Evolutionary conservation across 1,140 invertebrate species (phyloP).

Genomic region (Hylaeus volcanicus): DNA sequence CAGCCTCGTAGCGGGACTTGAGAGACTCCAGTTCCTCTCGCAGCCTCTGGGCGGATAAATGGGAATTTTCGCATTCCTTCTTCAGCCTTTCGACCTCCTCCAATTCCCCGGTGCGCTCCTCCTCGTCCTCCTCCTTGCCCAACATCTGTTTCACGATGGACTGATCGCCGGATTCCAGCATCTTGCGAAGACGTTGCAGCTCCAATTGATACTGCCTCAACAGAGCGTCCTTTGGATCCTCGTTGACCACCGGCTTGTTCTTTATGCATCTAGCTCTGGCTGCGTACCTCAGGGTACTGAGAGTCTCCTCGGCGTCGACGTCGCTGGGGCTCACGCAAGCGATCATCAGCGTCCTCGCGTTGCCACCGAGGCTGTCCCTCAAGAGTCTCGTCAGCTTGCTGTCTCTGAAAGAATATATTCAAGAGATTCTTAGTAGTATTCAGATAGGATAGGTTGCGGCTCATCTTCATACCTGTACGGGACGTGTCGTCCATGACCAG

Average conservation of each 20-base stretch:
- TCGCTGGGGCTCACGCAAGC: constrained; percentile 94
- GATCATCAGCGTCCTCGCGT: constrained; percentile 97
- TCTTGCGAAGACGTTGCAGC: constrained; percentile 87
- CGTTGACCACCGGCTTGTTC: constrained; percentile 95
- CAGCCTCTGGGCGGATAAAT: constrained; percentile 71
- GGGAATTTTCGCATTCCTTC: constrained; percentile 73
- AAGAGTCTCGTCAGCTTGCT: constrained; percentile 95
- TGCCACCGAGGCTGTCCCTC: constrained; percentile 95
- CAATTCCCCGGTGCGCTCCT: constrained; percentile 30
- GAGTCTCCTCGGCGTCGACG: constrained; percentile 94
- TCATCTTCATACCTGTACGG: constrained; percentile 85
- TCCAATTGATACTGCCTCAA: constrained; percentile 94
- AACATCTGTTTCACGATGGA: constrained; percentile 32
- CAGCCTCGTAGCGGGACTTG: constrained; percentile 67
- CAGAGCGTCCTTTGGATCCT: constrained; percentile 93
- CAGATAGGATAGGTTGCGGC: too few species aligned
- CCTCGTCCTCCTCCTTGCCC: constrained; percentile 47
- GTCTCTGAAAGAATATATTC: constrained; percentile 89
- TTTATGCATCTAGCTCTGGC: constrained; percentile 96
- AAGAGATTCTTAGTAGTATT: too few species aligned
- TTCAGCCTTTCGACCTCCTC: constrained; percentile 71
- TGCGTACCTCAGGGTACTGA: constrained; percentile 93
- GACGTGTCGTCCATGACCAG: constrained; percentile 93
- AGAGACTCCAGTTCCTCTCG: constrained; percentile 73
- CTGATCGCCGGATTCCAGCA: constrained; percentile 81